These are phyloP conservation scores for Paedocypris sp. DNA, from an alignment of 2,113 vertebrate genomes.

Conservation along the genomic window DNA sequence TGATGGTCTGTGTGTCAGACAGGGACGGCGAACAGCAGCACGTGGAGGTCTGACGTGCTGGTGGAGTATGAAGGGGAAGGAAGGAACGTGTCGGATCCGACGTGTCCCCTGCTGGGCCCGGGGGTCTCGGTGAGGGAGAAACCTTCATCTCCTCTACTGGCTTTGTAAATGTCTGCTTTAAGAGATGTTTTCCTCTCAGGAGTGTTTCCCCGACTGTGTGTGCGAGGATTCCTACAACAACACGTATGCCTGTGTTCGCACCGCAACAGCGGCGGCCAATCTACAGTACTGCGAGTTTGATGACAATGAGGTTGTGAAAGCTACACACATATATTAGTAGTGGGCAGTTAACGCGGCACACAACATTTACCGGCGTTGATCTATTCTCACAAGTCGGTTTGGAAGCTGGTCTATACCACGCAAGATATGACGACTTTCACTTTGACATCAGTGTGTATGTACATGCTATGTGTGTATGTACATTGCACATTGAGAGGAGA, in stretches of 20 bases:
- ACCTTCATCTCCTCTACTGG: background rate
- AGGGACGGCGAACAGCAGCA: constrained; percentile 63
- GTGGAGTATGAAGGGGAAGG: constrained; percentile 96
- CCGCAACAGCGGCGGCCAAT: constrained; percentile 63
- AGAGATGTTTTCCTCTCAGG: constrained; percentile 49
- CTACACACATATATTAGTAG: too few species aligned
- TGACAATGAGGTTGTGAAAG: constrained; percentile 91
- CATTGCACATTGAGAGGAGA: too few species aligned
- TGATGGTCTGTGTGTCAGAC: constrained; percentile 51
- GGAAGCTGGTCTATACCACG: too few species aligned
- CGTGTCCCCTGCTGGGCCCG: constrained; percentile 81
- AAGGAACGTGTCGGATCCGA: constrained; percentile 70
- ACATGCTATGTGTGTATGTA: too few species aligned
- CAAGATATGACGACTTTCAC: too few species aligned
- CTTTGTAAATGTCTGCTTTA: background rate
- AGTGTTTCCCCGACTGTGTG: constrained; percentile 97
- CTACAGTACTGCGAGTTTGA: constrained; percentile 97
- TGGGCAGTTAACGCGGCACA: too few species aligned
- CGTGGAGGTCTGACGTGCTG: constrained; percentile 85
- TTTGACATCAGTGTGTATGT: too few species aligned
- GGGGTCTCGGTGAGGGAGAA: constrained; percentile 76
- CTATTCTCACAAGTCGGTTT: too few species aligned
- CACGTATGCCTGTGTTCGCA: constrained; percentile 91
- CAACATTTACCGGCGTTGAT: too few species aligned
- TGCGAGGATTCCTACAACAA: constrained; percentile 96